Conservation (phyloP, 2,113 vertebrate species). For the Sus scrofa region DNA sequence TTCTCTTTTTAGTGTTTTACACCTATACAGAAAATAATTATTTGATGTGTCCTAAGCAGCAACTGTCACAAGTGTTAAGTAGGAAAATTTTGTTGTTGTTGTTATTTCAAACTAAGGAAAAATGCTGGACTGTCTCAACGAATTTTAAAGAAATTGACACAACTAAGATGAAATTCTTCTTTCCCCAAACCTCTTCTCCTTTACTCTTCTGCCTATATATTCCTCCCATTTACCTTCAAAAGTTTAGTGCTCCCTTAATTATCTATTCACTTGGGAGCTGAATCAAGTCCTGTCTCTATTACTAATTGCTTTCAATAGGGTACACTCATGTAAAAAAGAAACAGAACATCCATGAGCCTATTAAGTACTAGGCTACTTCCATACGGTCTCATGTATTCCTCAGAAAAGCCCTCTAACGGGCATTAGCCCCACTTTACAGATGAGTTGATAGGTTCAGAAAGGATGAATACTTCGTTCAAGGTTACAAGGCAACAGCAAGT, state of each 20-base stretch:
- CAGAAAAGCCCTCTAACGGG: background rate
- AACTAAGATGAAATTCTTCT: background rate
- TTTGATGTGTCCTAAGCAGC: background rate
- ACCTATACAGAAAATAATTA: background rate
- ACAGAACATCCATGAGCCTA: background rate
- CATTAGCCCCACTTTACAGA: background rate
- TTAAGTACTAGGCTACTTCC: background rate
- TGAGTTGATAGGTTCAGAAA: background rate
- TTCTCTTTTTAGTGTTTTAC: background rate
- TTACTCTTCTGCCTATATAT: background rate
- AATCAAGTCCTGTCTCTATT: background rate
- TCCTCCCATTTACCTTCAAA: background rate
- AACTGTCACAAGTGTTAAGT: background rate
- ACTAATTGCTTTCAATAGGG: background rate
- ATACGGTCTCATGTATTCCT: background rate
- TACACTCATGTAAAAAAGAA: background rate
- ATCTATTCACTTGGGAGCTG: background rate
- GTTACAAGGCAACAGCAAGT: background rate
- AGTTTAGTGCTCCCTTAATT: background rate
- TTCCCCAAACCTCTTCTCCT: background rate
- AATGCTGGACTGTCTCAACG: background rate
- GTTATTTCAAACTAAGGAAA: background rate
- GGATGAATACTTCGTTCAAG: constrained; percentile 23
- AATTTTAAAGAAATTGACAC: background rate
- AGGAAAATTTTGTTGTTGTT: background rate